Base-by-base conservation (phyloP, 2,113 vertebrate species). In the Mesoclemmys tuberculata region DNA sequence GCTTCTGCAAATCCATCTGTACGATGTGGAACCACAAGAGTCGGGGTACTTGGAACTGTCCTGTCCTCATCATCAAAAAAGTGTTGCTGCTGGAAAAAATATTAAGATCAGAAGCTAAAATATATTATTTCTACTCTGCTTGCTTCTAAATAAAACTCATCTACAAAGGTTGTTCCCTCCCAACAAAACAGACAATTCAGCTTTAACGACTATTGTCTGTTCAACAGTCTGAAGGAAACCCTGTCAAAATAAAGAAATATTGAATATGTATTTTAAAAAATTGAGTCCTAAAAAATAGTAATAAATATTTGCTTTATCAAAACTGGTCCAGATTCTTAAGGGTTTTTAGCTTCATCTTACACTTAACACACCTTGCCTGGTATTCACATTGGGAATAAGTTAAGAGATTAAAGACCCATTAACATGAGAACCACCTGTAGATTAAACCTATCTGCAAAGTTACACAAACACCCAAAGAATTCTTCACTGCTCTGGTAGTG, bases 61-160 rank as follows among this genome's bases (percentile, higher is more conserved):
- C 99, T 98, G 96, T 99, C 99, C 84, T 99, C 99, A 38, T 99
- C 99, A 81, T 99, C 99, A 88, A 98, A 99, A 96, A 99, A 99
- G 92, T 99, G 99, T 74, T 99, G 99, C 98, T 99, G 98, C 96
- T 98, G 83, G 81, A 88, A 93, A 54, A 95, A 11, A 97, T 74
- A 93, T 29, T 94, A 61, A 91, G 84, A 92, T 55, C 29, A 95
- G 52, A 83, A 91, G n/a, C 54, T 71, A 78, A 58, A 58, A 79
- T 46, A 48, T 35, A 80, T 14, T 27, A 61, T n/a, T 52, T 8
- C 7, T 18, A 38, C 84, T 61, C 82, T 64, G 68, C 81, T 31
- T 87, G 87, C 74, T 93, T 89, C 58, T n/a, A 83, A 85, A 82
- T 78, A 44, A 29, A 78, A 24, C 5, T 4, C 8, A 10, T 83